Evolutionary conservation across 2,113 vertebrate genomes (phyloP).

Genomic region (Fregata magnificens): DNA sequence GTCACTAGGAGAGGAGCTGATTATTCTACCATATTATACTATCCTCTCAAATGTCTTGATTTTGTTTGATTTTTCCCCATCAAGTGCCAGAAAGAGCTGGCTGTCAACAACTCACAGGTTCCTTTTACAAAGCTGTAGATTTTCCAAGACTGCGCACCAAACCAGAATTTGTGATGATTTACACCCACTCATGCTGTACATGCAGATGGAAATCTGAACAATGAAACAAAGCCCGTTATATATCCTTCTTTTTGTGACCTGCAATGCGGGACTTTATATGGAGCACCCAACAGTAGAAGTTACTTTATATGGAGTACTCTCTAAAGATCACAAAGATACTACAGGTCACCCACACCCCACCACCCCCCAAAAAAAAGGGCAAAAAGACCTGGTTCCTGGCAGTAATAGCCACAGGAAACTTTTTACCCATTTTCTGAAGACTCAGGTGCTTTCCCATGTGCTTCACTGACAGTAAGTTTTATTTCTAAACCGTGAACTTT

Average conservation of each 20-base stretch:
- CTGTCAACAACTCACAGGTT: slow-evolving; percentile 31
- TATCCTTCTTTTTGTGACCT: neutral
- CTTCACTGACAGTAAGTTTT: neutral
- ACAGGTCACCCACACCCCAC: rapidly evolving
- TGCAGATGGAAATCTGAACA: slow-evolving; percentile 45
- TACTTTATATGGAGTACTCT: neutral
- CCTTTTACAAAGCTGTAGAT: slow-evolving; percentile 42
- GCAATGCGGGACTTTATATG: neutral
- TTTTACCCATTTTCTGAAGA: neutral
- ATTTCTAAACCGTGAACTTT: neutral
- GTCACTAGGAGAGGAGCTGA: neutral
- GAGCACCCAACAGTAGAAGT: neutral
- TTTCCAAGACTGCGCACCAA: slow-evolving; percentile 22
- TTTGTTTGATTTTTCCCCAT: slow-evolving; percentile 20
- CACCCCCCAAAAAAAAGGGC: neutral
- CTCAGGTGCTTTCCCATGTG: neutral
- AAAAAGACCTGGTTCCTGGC: neutral
- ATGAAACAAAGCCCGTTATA: neutral
- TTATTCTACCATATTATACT: neutral
- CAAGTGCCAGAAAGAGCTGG: slow-evolving; percentile 22
- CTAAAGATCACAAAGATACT: neutral
- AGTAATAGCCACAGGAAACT: neutral
- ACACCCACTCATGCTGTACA: slow-evolving; percentile 29
- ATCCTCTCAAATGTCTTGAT: neutral
- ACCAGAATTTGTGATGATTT: slow-evolving; percentile 44